phyloP scores from a whole-genome alignment of 2,113 vertebrate species.

The pig (Sus scrofa) region DNA sequence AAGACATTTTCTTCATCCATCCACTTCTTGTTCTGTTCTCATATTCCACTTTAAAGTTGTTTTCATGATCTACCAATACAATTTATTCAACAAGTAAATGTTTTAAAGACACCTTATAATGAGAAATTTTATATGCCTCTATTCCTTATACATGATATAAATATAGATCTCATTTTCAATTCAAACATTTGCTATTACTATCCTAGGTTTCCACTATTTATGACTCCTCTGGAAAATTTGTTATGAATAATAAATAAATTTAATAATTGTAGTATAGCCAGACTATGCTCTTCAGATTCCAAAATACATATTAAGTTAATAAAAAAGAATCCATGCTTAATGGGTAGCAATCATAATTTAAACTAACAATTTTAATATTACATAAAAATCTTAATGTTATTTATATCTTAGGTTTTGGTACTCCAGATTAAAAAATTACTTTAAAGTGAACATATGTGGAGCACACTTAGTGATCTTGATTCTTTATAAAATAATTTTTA shows the following conservation, averaged over 20 bases:
- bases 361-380: not conserved
- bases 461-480: not conserved
- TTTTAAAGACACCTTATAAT: not conserved
- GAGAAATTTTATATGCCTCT: conserved; percentile 31
- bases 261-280: not conserved
- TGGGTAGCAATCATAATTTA: not conserved
- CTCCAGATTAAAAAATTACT: not conserved
- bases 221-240: not conserved
- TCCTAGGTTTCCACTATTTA: not conserved
- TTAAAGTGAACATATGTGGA: not conserved
- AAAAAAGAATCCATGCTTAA: not conserved
- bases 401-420: not conserved
- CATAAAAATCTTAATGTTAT: not conserved
- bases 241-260: not conserved
- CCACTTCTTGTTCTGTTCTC: not conserved
- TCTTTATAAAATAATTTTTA: not conserved
- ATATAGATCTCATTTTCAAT: not conserved
- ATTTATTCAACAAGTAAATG: conserved; percentile 1
- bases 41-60: not conserved
- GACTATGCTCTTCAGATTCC: not conserved
- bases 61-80: not conserved
- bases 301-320: not conserved
- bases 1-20: not conserved
- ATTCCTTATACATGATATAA: not conserved
- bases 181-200: conserved; percentile 37